These are phyloP conservation scores for Oligia strigilis DNA, from an alignment of 2,888 invertebrate species.

Conservation along the genomic window DNA sequence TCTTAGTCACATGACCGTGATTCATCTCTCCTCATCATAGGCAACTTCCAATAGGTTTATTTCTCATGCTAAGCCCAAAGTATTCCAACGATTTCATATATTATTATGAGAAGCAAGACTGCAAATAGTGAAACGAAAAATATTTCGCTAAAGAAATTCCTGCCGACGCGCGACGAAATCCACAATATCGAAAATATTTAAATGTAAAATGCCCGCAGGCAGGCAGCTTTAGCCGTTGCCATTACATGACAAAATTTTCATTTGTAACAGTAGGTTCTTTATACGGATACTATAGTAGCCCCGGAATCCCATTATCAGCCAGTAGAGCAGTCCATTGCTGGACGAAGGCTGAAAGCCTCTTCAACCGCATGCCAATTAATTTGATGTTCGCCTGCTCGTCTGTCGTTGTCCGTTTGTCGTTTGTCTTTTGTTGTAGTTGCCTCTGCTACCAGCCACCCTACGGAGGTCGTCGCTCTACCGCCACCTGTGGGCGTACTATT, in stretches of 20 bases:
- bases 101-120: background rate
- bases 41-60: too few relatives aligned
- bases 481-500: background rate
- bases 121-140: background rate
- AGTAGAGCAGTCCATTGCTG: background rate
- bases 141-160: constrained; percentile 3
- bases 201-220: background rate
- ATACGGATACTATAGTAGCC: background rate
- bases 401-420: too few relatives aligned
- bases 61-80: background rate
- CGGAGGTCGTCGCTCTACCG: background rate
- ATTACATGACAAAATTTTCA: background rate
- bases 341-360: background rate
- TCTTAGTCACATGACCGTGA: background rate
- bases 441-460: background rate
- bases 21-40: too few relatives aligned
- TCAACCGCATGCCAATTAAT: background rate
- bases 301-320: background rate
- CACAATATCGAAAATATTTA: constrained; percentile 20
- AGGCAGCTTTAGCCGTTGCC: background rate
- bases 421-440: too few relatives aligned
- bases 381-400: background rate
- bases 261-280: background rate
- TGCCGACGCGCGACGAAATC: constrained; percentile 5
- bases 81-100: background rate